Evolutionary conservation across 2,888 invertebrate species (phyloP), one percentile per base, ranked within the genome.

Genomic region (Dorcus hopei): DNA sequence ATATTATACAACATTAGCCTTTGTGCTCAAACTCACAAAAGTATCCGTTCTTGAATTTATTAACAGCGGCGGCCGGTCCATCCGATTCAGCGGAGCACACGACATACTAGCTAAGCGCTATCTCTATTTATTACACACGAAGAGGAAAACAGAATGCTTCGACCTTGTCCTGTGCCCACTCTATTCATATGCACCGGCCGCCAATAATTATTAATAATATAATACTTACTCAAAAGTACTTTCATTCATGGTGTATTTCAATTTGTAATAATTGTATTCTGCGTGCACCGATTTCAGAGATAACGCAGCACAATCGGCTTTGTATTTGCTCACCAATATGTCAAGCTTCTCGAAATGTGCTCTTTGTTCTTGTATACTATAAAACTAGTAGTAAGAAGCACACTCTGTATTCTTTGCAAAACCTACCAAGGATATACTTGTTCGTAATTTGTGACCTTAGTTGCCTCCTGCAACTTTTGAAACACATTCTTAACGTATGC

Each of bases 241-340:
- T 40, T 57, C 53, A 8, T 57, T 50, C 52, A 52, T 57, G 38
- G 56, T 54, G 26, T 54, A 49, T n/a, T 51, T 33, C 47, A 61
- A 48, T 14, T 52, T 43, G 33, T 51, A 54, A 47, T 56, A 54
- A 78, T 82, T 80, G 61, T 81, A 48, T 2, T 79, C 66, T 4
- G 83, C 84, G 58, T 84, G 82, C 61, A 82, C 81, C 41, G 80
- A 78, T 59, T 81, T 80, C 43, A 80, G 81, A 33, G 82, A 70
- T n/a, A 82, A 74, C 0, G 74, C 73, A 61, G 84, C 79, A 1
- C 83, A 75, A 61, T 81, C 80, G n/a, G 74, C 70, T 50, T 79
- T 75, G 62, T 81, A 82, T 16, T 78, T 63, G 0, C 78, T 72
- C 45, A 83, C 74, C 65, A 82, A 81, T 62, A 74, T 73, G 66